Evolutionary conservation across 2,113 vertebrate genomes (phyloP).

Genomic region (Phylloscopus trochiloides): DNA sequence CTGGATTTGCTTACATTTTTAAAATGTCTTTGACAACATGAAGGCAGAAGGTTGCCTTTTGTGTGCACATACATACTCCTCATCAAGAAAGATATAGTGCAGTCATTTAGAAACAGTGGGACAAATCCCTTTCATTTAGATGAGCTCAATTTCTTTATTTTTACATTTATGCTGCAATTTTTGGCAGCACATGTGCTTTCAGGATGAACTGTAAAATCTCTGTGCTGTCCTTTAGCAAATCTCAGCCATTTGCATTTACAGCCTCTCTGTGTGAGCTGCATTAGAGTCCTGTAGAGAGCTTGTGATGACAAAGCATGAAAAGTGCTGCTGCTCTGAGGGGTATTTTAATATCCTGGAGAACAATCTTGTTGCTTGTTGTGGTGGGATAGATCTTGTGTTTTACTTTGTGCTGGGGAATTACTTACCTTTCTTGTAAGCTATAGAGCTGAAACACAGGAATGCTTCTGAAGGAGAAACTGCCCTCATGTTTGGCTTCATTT

Average conservation of each 20-base stretch:
- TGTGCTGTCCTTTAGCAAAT: not conserved
- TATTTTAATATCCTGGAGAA: not conserved
- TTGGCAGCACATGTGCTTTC: not conserved
- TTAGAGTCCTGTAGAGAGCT: not conserved
- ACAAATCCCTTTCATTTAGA: not conserved
- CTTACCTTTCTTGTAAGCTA: not conserved
- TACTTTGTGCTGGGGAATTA: not conserved
- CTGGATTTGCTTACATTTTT: constrained; percentile 14
- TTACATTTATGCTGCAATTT: not conserved
- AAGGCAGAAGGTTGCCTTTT: not conserved
- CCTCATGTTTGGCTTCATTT: not conserved
- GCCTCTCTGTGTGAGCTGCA: not conserved
- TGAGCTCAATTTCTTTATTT: not conserved
- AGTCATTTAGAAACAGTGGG: not conserved
- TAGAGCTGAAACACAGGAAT: not conserved
- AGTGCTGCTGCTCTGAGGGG: rapidly evolving
- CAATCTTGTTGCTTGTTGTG: not conserved
- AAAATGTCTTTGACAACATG: not conserved
- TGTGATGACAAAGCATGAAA: not conserved
- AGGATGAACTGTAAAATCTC: not conserved
- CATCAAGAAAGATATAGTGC: not conserved
- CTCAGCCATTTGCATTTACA: not conserved
- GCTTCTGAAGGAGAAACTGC: not conserved
- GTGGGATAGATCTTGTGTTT: not conserved
- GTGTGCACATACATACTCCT: not conserved